Conservation (phyloP, 2,888 invertebrate species). For the Aquatica leii region DNA sequence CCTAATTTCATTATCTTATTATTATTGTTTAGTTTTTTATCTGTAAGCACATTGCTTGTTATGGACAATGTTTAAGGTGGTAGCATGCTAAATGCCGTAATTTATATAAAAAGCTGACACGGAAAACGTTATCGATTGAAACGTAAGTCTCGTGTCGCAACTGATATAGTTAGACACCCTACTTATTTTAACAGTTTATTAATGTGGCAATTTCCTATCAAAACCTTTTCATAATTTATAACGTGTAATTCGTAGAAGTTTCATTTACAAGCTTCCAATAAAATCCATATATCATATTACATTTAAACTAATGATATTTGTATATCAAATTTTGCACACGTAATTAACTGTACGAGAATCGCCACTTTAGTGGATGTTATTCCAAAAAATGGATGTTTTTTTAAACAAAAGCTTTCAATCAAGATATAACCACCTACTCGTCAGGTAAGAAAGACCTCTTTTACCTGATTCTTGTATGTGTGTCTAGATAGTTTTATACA, state of each 20-base stretch:
- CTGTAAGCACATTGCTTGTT: background rate
- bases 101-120: no score
- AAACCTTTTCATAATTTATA: conserved; percentile 2
- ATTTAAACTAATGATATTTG: background rate
- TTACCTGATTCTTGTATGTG: background rate
- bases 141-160: background rate
- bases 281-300: background rate
- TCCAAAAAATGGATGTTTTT: no score
- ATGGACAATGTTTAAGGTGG: no score
- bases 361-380: no score
- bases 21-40: background rate
- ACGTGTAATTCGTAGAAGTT: conserved; percentile 5
- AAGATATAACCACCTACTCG: background rate
- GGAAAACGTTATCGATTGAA: conserved; percentile 12
- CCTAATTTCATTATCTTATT: conserved; percentile 18
- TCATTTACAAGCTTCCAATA: conserved; percentile 3
- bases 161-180: conserved; percentile 8
- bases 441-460: background rate
- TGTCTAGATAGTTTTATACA: conserved; percentile 14
- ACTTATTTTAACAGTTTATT: conserved; percentile 3
- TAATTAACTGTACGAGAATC: no score
- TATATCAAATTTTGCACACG: no score
- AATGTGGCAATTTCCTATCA: conserved; percentile 9
- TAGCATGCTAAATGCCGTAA: no score
- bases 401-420: no score